Evolutionary conservation across 2,113 vertebrate species (phyloP).

Genomic region (Rattus rattus): DNA sequence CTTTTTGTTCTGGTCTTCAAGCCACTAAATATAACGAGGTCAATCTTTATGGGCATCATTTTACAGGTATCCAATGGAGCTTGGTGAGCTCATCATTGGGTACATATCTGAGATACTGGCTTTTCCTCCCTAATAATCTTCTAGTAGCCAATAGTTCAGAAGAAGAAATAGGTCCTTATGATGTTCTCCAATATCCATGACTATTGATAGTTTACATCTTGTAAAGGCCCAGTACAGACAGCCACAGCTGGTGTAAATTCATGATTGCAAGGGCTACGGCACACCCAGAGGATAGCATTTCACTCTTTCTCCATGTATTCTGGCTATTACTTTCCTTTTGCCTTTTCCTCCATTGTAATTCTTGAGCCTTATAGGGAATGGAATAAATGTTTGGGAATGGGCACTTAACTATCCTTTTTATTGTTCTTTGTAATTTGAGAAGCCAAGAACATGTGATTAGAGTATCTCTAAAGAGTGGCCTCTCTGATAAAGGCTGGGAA

Average conservation of each 20-base stretch:
- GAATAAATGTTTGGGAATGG: not conserved
- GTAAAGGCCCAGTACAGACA: not conserved
- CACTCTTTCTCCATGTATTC: not conserved
- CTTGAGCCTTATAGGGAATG: not conserved
- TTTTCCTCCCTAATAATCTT: not conserved
- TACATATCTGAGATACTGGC: not conserved
- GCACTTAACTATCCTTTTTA: not conserved
- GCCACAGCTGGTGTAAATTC: not conserved
- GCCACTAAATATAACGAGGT: not conserved
- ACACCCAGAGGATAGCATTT: not conserved
- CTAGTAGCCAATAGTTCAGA: not conserved
- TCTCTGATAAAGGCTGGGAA: not conserved
- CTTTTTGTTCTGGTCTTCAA: not conserved
- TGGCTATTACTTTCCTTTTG: not conserved
- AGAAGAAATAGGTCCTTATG: not conserved
- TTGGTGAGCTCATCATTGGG: not conserved
- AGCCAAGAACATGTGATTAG: not conserved
- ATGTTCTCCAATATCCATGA: not conserved
- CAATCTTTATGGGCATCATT: not conserved
- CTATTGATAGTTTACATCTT: not conserved
- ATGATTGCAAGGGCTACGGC: not conserved
- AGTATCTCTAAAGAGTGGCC: not conserved
- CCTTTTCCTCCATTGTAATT: not conserved
- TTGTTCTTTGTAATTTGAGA: not conserved
- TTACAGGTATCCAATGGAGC: not conserved